These are phyloP conservation scores for Tachycineta bicolor DNA, from an alignment of 2,113 vertebrate species.

Conservation along the genomic window DNA sequence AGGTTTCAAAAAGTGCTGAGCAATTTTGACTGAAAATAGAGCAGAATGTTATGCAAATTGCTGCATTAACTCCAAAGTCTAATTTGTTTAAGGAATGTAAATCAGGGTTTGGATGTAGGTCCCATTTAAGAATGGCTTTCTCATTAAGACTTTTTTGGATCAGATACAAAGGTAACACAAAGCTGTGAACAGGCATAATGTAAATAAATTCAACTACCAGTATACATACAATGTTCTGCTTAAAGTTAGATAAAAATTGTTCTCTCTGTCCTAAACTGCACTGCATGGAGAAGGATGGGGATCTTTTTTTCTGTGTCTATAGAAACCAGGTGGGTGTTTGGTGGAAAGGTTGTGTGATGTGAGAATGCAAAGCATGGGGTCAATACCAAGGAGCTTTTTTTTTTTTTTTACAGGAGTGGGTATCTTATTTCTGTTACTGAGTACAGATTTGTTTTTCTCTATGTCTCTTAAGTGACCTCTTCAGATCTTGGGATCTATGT, in stretches of 20 bases:
- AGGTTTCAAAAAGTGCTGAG: constrained; percentile 54
- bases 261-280: background rate
- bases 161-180: background rate
- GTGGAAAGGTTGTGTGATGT: background rate
- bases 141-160: background rate
- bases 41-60: constrained; percentile 50
- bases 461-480: background rate
- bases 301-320: background rate
- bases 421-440: background rate
- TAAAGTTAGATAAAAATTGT: background rate
- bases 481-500: background rate
- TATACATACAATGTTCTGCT: background rate
- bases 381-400: background rate
- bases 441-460: background rate
- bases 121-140: constrained; percentile 3
- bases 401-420: background rate
- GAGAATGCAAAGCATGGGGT: background rate
- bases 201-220: background rate
- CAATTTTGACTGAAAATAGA: constrained; percentile 63
- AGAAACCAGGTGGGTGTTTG: background rate
- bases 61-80: constrained; percentile 35
- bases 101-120: background rate
- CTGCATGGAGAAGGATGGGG: accelerated
- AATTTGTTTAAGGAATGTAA: constrained; percentile 47
- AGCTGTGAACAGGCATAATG: background rate